Base-by-base conservation (phyloP, 2,113 vertebrate genomes). In the Sclerurus mexicanus region DNA sequence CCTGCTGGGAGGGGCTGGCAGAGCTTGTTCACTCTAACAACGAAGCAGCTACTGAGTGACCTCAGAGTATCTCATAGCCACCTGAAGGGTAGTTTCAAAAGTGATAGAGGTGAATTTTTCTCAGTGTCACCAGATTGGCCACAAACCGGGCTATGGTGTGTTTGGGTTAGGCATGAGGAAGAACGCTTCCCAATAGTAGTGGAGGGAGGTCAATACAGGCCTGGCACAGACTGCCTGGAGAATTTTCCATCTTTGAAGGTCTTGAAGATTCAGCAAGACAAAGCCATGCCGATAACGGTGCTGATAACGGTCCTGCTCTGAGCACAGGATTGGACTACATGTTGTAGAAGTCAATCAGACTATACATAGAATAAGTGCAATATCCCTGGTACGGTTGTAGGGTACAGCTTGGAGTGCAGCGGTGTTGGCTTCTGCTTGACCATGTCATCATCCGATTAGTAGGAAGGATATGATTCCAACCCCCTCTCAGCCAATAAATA, bases 131-230 rank as follows among this genome's bases (percentile, higher is more conserved):
- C 28, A 59, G n/a, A 37, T 13, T 30, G 24, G 28, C 44, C 42
- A 17, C 33, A 67, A 37, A 10, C 28, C 30, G 6, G 33, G n/a
- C 10, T n/a, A 5, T 1, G 4, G 2, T n/a, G 21, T 78, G 66
- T 35, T 71, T 0, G 6, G 24, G 6, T 89, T 59, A 67, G 64
- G 28, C 0, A 1, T 6, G 17, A 78, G 35, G 27, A 74, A 23
- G 46, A 67, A 14, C 0, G 0, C 12, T 63, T 0, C 24, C 40
- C 59, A 40, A 6, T 39, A 28, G 25, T 18, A 40, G 18, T 40
- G 60, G 60, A 63, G 18, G 18, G 39, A 73, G 44, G 18, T 15
- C 27, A 31, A 0, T 14, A 7, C 12, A 53, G 25, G 18, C 16
- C n/a, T 21, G 10, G 63, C 33, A 19, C 24, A 52, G 44, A 31